A percentile compares a stretch with the other conserved stretches of the same genome.
Evolutionary conservation across 1,140 invertebrate species (phyloP).

Genomic region (Macrosteles quadrilineatus): DNA sequence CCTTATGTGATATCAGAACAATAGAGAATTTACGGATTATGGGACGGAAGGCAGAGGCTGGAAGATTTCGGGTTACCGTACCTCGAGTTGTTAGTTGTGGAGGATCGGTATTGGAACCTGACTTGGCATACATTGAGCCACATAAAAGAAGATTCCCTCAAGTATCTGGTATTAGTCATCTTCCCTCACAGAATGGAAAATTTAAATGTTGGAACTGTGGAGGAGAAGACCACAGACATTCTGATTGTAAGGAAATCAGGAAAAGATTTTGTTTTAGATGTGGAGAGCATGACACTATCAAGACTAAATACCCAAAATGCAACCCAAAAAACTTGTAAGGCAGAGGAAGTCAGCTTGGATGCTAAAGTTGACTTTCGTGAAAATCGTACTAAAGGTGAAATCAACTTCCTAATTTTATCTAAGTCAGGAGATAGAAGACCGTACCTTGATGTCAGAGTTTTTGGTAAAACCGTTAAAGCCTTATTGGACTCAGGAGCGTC

Average conservation of each 20-base stretch:
- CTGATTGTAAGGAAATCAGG: not conserved
- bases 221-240: not conserved
- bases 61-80: not conserved
- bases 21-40: not conserved
- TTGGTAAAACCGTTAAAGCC: not conserved
- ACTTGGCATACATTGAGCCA: not conserved
- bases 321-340: not conserved
- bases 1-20: not conserved
- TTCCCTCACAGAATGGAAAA: not conserved
- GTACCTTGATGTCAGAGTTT: not conserved
- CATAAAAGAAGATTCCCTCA: not conserved
- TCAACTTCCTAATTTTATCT: no score
- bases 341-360: no score
- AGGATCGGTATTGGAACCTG: not conserved
- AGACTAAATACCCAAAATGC: not conserved
- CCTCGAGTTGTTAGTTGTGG: no score
- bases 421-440: not conserved
- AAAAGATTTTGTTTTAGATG: constrained; percentile 1
- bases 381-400: no score
- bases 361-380: no score
- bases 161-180: not conserved
- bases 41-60: not conserved
- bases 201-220: constrained; percentile 6
- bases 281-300: not conserved
- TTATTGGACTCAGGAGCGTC: not conserved